phyloP scores from a whole-genome alignment of 1,140 invertebrate species.

The Wasmannia auropunctata region DNA sequence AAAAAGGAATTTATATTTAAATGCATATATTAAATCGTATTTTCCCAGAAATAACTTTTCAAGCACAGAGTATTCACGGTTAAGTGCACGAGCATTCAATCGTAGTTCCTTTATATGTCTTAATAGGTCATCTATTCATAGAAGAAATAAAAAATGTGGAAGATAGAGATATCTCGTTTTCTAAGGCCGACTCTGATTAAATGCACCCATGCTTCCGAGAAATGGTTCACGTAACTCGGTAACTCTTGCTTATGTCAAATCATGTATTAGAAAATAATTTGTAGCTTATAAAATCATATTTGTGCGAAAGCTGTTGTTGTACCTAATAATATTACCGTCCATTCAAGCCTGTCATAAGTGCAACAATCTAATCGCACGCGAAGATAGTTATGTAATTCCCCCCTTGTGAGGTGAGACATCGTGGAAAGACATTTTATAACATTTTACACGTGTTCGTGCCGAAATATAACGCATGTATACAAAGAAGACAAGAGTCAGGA shows the following conservation, averaged over 20 bases:
- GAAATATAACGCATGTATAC: not conserved
- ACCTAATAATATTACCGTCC: not conserved
- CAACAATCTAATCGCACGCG: not conserved
- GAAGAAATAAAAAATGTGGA: conserved; percentile 1
- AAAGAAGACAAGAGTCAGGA: not conserved
- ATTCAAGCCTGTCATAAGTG: not conserved
- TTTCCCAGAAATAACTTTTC: not conserved
- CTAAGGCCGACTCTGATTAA: not conserved
- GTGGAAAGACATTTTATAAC: not conserved
- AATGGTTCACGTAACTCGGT: not conserved
- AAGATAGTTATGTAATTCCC: not conserved
- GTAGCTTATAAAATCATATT: not conserved
- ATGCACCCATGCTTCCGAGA: not conserved
- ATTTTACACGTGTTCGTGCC: not conserved
- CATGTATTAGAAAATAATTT: not conserved
- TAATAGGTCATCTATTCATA: not conserved
- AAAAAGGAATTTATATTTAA: not conserved
- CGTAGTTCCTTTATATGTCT: conserved; percentile 4
- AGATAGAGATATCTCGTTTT: not conserved
- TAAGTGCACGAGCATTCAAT: conserved; percentile 3
- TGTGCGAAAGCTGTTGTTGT: not conserved
- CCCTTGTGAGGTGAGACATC: not conserved
- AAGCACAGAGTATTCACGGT: not conserved
- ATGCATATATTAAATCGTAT: not conserved
- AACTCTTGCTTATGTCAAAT: conserved; percentile 10